Evolutionary conservation across 2,113 vertebrate species (phyloP).

Genomic region (Daubentonia madagascariensis): DNA sequence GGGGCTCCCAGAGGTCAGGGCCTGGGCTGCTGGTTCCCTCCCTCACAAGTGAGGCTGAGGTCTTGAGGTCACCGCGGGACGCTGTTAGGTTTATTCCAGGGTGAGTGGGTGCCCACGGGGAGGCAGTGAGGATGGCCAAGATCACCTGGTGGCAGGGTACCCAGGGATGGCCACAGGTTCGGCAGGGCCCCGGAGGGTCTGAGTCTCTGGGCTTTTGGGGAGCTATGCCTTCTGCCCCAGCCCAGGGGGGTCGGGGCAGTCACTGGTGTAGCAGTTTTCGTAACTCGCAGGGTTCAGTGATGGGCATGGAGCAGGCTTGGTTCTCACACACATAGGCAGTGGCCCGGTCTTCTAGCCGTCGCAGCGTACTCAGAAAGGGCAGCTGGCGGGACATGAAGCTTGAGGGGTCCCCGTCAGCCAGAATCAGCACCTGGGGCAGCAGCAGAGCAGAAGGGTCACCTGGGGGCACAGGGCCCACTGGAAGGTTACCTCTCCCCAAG

Average conservation of each 20-base stretch:
- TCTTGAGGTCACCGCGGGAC: slow-evolving; percentile 7
- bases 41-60: neutral
- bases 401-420: slow-evolving; percentile 83
- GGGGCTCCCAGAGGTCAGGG: neutral
- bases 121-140: neutral
- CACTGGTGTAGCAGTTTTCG: slow-evolving; percentile 83
- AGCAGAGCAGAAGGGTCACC: slow-evolving; percentile 40
- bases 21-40: neutral
- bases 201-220: neutral
- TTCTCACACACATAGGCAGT: slow-evolving; percentile 92
- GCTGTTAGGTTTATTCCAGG: slow-evolving; percentile 69
- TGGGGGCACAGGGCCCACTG: neutral
- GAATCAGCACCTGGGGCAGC: slow-evolving; percentile 89
- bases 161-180: neutral
- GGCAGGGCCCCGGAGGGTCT: neutral
- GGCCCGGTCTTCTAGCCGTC: slow-evolving; percentile 84
- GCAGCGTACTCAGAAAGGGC: slow-evolving; percentile 88
- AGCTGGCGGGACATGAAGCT: slow-evolving; percentile 89
- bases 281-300: slow-evolving; percentile 90
- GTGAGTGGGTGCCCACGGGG: neutral
- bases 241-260: neutral
- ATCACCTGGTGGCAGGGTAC: neutral
- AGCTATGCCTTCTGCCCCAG: neutral
- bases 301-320: slow-evolving; percentile 90
- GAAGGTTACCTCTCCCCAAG: neutral